Evolutionary conservation across 53 echinoderm and acorn worm genomes (phyloP).

Genomic region (Holothuria leucospilota): DNA sequence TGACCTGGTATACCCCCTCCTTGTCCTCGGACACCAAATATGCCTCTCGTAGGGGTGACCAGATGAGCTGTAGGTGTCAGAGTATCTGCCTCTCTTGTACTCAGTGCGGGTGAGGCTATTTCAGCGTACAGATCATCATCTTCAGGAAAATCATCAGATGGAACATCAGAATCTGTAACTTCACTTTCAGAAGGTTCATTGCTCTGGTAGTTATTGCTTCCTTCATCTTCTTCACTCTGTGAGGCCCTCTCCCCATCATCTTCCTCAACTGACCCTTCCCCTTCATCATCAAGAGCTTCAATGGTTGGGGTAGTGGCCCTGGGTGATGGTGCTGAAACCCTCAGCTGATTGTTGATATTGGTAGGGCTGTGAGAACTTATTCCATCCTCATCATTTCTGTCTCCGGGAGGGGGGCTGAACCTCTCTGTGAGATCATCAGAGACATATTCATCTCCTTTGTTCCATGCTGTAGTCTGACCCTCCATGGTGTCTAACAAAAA

Average conservation of each 20-base stretch:
- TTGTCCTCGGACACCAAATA: slow-evolving; percentile 27
- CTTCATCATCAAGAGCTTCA: slow-evolving; percentile 72
- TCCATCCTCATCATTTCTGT: background rate
- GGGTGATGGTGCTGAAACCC: slow-evolving; percentile 42
- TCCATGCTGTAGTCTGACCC: background rate
- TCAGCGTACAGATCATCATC: slow-evolving; percentile 72
- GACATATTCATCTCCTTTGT: background rate
- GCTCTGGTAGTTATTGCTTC: background rate
- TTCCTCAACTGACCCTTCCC: background rate
- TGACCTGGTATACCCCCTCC: background rate
- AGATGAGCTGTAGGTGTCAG: slow-evolving; percentile 86
- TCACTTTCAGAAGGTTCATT: background rate
- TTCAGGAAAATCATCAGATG: slow-evolving; percentile 63
- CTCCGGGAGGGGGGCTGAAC: slow-evolving; percentile 5
- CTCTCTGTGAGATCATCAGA: background rate
- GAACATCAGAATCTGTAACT: slow-evolving; percentile 28
- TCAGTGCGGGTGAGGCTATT: slow-evolving; percentile 83
- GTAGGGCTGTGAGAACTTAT: no score
- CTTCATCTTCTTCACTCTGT: slow-evolving; percentile 7
- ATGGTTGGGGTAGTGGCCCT: slow-evolving; percentile 74
- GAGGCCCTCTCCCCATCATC: slow-evolving; percentile 7
- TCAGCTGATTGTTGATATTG: slow-evolving; percentile 7
- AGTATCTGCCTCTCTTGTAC: slow-evolving; percentile 92
- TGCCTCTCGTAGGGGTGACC: slow-evolving; percentile 58
- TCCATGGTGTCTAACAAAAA: slow-evolving; percentile 5